phyloP scores from a whole-genome alignment of 2,113 vertebrate genomes.

The Clarias macrocephalus region DNA sequence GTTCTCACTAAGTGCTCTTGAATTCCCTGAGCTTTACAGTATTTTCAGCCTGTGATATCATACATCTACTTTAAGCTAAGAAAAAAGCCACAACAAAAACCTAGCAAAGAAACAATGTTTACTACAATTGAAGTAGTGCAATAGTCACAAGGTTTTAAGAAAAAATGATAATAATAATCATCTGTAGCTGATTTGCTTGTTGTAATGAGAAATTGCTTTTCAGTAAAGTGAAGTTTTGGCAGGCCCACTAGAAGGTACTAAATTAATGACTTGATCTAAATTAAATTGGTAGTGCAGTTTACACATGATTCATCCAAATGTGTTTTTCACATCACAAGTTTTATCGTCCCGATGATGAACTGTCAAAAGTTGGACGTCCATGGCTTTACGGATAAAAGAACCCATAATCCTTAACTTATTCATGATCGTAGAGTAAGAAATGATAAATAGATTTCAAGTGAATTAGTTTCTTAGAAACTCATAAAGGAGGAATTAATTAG shows the following conservation, averaged over 20 bases:
- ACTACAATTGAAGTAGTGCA: neutral
- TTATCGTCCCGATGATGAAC: neutral
- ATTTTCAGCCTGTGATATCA: constrained; percentile 33
- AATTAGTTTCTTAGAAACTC: neutral
- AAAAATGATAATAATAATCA: neutral
- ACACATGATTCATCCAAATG: neutral
- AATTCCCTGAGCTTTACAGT: constrained; percentile 18
- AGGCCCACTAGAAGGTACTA: neutral
- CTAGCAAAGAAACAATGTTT: neutral
- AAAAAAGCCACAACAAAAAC: constrained; percentile 31
- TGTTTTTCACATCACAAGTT: constrained; percentile 4
- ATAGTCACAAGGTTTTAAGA: neutral
- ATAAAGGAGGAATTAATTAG: neutral
- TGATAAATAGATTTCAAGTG: neutral
- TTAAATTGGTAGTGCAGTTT: neutral
- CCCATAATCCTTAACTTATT: neutral
- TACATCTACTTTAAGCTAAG: neutral
- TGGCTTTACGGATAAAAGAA: neutral
- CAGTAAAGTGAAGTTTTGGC: neutral
- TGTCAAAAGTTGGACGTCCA: neutral
- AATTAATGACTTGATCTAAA: neutral
- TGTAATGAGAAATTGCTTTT: constrained; percentile 12
- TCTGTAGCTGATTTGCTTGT: constrained; percentile 30
- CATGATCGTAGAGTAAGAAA: neutral
- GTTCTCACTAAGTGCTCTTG: neutral